Evolutionary conservation across 2,113 vertebrate genomes (phyloP).

Genomic region (Coregonus clupeaformis): DNA sequence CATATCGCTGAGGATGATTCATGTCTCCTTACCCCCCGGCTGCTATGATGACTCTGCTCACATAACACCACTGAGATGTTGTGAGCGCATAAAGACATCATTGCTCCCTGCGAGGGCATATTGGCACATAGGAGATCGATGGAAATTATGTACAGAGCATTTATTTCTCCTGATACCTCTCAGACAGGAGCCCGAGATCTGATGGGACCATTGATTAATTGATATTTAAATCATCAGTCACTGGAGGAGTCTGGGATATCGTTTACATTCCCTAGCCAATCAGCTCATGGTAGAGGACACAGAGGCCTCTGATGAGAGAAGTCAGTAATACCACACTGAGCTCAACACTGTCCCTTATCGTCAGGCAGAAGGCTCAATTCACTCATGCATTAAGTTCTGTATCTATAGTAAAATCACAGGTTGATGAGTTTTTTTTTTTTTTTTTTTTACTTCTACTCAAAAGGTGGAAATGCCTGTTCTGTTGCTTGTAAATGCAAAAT

Average conservation of each 20-base stretch:
- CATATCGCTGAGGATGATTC: slow-evolving; percentile 47
- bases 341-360: no score
- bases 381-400: no score
- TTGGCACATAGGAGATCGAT: slow-evolving; percentile 60
- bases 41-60: slow-evolving; percentile 21
- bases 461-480: no score
- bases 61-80: slow-evolving; percentile 13
- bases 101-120: slow-evolving; percentile 42
- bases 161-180: slow-evolving; percentile 32
- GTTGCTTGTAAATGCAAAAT: no score
- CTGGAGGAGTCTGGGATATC: slow-evolving; percentile 31
- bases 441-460: no score
- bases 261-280: no score
- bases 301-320: neutral
- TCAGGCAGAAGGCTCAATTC: no score
- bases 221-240: slow-evolving; percentile 54
- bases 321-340: neutral
- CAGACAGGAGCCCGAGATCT: slow-evolving; percentile 23
- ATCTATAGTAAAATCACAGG: no score
- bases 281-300: no score
- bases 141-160: slow-evolving; percentile 50
- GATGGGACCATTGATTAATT: slow-evolving; percentile 55
- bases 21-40: slow-evolving; percentile 34
- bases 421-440: no score
- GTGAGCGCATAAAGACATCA: slow-evolving; percentile 47